Conservation (phyloP, 2,888 invertebrate species). For the Anthophora plumipes region DNA sequence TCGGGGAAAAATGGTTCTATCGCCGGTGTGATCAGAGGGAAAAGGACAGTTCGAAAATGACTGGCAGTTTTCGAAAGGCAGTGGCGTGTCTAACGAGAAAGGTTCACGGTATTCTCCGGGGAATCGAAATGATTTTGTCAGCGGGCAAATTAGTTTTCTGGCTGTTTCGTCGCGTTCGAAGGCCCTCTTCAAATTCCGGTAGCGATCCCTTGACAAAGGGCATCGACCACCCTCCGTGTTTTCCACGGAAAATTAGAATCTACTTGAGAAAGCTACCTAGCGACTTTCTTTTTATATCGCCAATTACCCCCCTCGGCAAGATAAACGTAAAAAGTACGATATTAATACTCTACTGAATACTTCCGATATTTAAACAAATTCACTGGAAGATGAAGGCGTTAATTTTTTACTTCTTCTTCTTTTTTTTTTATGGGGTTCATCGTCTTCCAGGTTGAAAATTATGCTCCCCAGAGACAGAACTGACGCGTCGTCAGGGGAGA, state of each 20-base stretch:
- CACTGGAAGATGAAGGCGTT: too few species aligned
- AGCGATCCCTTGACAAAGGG: not conserved
- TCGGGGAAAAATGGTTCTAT: not conserved
- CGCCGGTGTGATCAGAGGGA: not conserved
- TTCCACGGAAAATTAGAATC: not conserved
- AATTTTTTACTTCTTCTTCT: too few species aligned
- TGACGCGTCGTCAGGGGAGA: too few species aligned
- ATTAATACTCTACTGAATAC: too few species aligned
- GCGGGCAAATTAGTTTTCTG: slow-evolving; percentile 54
- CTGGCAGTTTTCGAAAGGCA: slow-evolving; percentile 33
- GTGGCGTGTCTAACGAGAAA: slow-evolving; percentile 41
- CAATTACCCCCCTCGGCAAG: too few species aligned
- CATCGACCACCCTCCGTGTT: not conserved
- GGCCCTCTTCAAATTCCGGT: slow-evolving; percentile 37
- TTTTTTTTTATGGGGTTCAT: too few species aligned
- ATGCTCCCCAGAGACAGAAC: too few species aligned
- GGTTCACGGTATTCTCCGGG: slow-evolving; percentile 21
- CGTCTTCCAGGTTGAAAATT: too few species aligned
- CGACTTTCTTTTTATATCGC: not conserved
- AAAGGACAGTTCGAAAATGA: slow-evolving; percentile 33
- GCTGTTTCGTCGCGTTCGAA: slow-evolving; percentile 17
- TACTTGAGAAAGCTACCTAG: not conserved
- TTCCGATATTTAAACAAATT: too few species aligned
- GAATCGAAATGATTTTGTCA: slow-evolving; percentile 52
- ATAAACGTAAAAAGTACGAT: too few species aligned